A percentile compares a stretch with the other conserved stretches of the same genome.
Conservation (phyloP, 2,113 vertebrate genomes). For the Sinocyclocheilus anshuiensis region DNA sequence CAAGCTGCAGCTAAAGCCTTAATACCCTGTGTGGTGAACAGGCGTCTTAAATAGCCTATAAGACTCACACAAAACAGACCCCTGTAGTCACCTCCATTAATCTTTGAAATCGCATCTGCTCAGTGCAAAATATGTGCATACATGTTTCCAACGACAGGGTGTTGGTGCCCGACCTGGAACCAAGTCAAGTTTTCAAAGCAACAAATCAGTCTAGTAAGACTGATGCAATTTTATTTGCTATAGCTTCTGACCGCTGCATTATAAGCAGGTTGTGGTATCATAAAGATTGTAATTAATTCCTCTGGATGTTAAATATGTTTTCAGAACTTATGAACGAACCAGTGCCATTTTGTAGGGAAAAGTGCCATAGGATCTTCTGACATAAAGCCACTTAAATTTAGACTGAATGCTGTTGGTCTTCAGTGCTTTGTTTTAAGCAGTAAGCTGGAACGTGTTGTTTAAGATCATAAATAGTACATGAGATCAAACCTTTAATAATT, state of each 20-base stretch:
- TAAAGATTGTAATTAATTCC: neutral
- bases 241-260: neutral
- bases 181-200: conserved; percentile 3
- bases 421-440: conserved; percentile 19
- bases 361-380: neutral
- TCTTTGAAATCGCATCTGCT: conserved; percentile 38
- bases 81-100: conserved; percentile 43
- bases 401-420: neutral
- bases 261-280: neutral
- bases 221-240: neutral
- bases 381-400: neutral
- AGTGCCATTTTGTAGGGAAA: neutral
- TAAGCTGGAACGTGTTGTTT: conserved; percentile 47
- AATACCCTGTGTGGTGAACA: conserved; percentile 44
- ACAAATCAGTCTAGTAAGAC: neutral
- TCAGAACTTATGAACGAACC: neutral
- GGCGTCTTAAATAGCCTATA: conserved; percentile 49
- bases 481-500: conserved; percentile 50
- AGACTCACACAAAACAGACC: conserved; percentile 45
- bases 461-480: conserved; percentile 52
- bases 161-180: neutral
- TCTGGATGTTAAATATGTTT: neutral
- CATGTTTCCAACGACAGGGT: neutral
- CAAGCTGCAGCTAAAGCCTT: conserved; percentile 36
- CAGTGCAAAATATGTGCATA: conserved; percentile 29